Conservation (phyloP, 1,140 invertebrate genomes). For the Macrosteles quadrilineatus region DNA sequence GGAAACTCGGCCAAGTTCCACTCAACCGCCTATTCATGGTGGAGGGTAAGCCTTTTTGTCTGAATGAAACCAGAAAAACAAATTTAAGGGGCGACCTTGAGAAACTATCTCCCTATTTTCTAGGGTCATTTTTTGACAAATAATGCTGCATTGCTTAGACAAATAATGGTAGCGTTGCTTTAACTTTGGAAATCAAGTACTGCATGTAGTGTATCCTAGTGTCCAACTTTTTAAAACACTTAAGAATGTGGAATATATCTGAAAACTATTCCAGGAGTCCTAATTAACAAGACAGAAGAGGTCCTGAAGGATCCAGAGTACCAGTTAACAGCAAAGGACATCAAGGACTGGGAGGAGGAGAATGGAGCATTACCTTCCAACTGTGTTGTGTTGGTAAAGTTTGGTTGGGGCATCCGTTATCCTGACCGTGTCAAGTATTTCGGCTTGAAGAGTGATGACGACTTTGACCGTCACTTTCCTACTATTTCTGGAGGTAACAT, state of each 20-base stretch:
- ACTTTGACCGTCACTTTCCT: slow-evolving; percentile 13
- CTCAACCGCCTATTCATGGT: slow-evolving; percentile 48
- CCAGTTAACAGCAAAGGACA: slow-evolving; percentile 7
- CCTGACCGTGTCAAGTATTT: slow-evolving; percentile 27
- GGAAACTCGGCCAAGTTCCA: slow-evolving; percentile 52
- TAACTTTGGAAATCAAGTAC: no score
- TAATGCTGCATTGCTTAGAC: no score
- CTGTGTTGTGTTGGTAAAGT: slow-evolving; percentile 46
- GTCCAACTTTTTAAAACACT: no score
- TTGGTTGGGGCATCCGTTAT: slow-evolving; percentile 43
- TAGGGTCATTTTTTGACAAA: no score
- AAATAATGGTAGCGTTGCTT: no score
- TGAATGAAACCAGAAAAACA: no score
- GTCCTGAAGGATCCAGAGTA: slow-evolving; percentile 11
- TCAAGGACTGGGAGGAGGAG: slow-evolving; percentile 49
- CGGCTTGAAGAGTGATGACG: background rate
- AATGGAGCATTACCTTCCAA: slow-evolving; percentile 51
- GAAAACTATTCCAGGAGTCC: background rate
- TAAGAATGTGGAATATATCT: no score
- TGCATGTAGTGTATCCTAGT: no score
- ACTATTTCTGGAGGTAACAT: background rate
- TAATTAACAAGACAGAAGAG: slow-evolving; percentile 22
- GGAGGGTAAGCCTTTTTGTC: slow-evolving; percentile 41
- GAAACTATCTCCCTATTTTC: no score
- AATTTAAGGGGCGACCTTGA: no score